Conservation (phyloP, 2,113 vertebrate genomes). For the Pygoscelis adeliae region DNA sequence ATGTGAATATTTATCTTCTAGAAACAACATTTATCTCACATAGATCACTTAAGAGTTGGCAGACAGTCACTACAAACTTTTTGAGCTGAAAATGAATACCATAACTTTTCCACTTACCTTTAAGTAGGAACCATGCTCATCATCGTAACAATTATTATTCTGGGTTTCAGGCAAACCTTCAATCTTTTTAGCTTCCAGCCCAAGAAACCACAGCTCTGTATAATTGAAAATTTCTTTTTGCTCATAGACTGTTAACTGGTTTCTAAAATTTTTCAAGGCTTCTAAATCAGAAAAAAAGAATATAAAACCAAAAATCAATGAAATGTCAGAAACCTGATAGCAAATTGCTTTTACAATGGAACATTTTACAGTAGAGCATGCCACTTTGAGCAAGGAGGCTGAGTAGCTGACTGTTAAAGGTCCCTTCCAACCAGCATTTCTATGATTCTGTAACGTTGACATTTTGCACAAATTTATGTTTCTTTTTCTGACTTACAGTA, state of each 20-base stretch:
- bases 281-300: slow-evolving; percentile 76
- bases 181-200: slow-evolving; percentile 88
- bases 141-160: slow-evolving; percentile 87
- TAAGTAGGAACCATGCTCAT: slow-evolving; percentile 89
- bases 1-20: background rate
- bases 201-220: slow-evolving; percentile 90
- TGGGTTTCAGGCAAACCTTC: slow-evolving; percentile 77
- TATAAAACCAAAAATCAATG: background rate
- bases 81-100: background rate
- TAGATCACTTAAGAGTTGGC: background rate
- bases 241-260: slow-evolving; percentile 86
- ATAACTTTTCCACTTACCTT: slow-evolving; percentile 77
- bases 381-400: background rate
- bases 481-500: background rate
- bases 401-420: background rate
- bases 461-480: background rate
- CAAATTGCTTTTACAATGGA: background rate
- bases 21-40: background rate
- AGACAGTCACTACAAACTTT: background rate
- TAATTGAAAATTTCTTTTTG: slow-evolving; percentile 91
- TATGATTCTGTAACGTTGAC: background rate
- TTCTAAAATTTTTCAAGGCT: slow-evolving; percentile 88
- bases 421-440: background rate
- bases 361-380: background rate
- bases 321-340: background rate